A percentile compares a stretch with the other conserved stretches of the same genome.
These are phyloP conservation scores for Andrena marginata DNA, from an alignment of 2,888 invertebrate genomes.

Conservation along the genomic window DNA sequence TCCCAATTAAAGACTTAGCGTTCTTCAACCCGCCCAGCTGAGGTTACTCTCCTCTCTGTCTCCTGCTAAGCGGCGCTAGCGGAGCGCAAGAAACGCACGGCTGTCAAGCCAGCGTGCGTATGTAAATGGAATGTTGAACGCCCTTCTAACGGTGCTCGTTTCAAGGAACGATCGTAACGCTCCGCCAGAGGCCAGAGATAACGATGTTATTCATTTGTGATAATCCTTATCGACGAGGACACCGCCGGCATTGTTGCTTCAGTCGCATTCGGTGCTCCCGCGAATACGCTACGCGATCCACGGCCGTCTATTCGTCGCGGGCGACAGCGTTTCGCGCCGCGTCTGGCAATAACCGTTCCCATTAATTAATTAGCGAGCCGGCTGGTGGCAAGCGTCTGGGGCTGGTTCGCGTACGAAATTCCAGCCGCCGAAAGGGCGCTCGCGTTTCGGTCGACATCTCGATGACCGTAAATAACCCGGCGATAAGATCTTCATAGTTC, in stretches of 20 bases:
- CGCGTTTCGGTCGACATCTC: not conserved
- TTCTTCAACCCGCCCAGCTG: not conserved
- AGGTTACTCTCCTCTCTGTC: not conserved
- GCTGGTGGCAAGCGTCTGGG: not conserved
- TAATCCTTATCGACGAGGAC: slow-evolving; percentile 71
- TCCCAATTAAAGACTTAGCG: slow-evolving; percentile 24
- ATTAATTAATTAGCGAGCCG: not conserved
- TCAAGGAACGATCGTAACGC: slow-evolving; percentile 37
- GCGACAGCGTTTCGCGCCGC: not conserved
- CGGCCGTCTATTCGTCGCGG: slow-evolving; percentile 11
- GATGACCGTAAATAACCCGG: slow-evolving; percentile 8
- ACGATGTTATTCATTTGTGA: slow-evolving; percentile 69
- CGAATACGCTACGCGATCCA: slow-evolving; percentile 28
- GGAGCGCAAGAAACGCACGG: not conserved
- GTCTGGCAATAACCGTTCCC: not conserved
- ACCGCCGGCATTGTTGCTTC: slow-evolving; percentile 49
- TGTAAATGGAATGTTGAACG: slow-evolving; percentile 39
- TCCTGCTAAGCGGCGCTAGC: too few species aligned
- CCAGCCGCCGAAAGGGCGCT: not conserved
- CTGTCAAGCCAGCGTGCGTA: slow-evolving; percentile 9
- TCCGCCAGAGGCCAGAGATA: slow-evolving; percentile 58
- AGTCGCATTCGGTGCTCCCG: slow-evolving; percentile 49
- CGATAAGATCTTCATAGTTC: slow-evolving; percentile 40
- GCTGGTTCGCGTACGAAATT: not conserved
- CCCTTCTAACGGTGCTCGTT: slow-evolving; percentile 21